Evolutionary conservation across 1,140 invertebrate species (phyloP), one percentile per base, ranked within the genome.

Genomic region (Drosophila ohnishii): DNA sequence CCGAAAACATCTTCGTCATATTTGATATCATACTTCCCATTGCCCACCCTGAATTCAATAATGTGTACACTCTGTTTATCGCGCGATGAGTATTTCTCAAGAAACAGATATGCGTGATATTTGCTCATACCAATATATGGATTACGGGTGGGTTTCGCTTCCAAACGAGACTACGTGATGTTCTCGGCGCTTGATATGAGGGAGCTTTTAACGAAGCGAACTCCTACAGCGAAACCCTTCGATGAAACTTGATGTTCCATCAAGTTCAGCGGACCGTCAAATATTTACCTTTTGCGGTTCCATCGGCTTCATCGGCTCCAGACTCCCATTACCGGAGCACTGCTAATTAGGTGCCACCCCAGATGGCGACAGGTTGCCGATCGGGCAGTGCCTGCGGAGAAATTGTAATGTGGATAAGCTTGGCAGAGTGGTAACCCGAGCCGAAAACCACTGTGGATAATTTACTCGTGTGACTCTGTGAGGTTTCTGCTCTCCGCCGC

Each of bases 381-480:
- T 75, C 72, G 37, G 13, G 5, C 25, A 32, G 35, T 32, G 37
- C 16, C 44, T 61, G 48, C 39, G 19, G 50, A 67, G 62, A 76
- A 76, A 75, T 75, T 69, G 44, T 76, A 50, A 30, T 75, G 19
- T 65, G 51, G 40, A 45, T 80, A 53, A 70, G 22, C 55, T 10
- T 25, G 32, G 44, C 19, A 60, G 58, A 80, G 81, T 73, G 75
- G 83, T 75, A 81, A 84, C 81, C 74, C 45, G 82, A 85, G 62
- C 37, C 56, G 42, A 75, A 76, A 76, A 63, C 66, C 72, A 76
- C 71, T 75, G 65, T 58, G 78, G 83, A 82, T 86, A 87, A 86
- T 82, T 83, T 69, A 87, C 71, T 86, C 83, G 83, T 86, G 83
- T 67, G 83, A 86, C 56, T 77, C 72, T 69, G 39, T 79, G 72